phyloP scores from a whole-genome alignment of 2,888 invertebrate genomes.

The Clanis bilineata region DNA sequence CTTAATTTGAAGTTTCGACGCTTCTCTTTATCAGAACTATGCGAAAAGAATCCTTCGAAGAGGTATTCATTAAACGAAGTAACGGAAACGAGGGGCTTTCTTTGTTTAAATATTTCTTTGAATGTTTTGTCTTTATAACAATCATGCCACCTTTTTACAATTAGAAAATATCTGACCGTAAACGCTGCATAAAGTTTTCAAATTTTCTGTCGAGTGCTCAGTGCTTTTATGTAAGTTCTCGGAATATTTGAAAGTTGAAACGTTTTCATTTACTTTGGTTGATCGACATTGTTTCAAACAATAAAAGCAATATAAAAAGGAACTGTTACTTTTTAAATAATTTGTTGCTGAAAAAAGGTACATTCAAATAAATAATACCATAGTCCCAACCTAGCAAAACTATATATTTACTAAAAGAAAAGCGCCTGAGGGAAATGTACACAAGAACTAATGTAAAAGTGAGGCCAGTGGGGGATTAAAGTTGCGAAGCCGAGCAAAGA shows the following conservation, averaged over 20 bases:
- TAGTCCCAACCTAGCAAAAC: background rate
- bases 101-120: constrained; percentile 32
- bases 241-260: background rate
- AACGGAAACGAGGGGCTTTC: constrained; percentile 16
- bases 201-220: background rate
- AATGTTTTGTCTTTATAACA: constrained; percentile 19
- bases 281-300: background rate
- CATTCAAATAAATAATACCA: background rate
- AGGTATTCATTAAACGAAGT: constrained; percentile 70
- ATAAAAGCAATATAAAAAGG: background rate
- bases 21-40: constrained; percentile 79
- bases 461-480: constrained; percentile 43
- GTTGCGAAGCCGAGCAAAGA: constrained; percentile 45
- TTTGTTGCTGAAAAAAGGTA: background rate
- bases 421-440: constrained; percentile 3
- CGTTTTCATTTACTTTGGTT: constrained; percentile 1
- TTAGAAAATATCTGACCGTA: background rate
- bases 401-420: background rate
- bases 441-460: constrained; percentile 47
- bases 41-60: constrained; percentile 72
- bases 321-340: background rate
- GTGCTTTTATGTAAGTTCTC: background rate
- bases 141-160: constrained; percentile 11
- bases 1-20: constrained; percentile 81
- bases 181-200: constrained; percentile 6